Conservation (phyloP, 2,888 invertebrate species). For the Julus scandinavius region DNA sequence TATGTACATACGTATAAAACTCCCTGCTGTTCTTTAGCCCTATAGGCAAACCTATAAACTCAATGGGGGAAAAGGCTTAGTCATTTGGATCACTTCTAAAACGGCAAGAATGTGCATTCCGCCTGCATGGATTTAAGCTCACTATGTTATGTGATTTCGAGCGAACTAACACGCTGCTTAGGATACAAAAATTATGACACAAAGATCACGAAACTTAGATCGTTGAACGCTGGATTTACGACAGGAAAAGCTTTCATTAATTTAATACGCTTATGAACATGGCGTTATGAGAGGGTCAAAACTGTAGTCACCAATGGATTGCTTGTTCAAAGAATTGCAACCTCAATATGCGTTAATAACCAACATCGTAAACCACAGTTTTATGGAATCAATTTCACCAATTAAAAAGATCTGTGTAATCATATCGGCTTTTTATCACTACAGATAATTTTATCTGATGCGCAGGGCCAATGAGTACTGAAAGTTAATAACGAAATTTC, state of each 20-base stretch:
- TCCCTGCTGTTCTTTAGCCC: too few relatives aligned
- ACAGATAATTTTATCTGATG: neutral
- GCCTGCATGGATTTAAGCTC: neutral
- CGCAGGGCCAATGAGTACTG: too few relatives aligned
- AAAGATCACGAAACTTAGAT: neutral
- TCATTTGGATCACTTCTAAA: neutral
- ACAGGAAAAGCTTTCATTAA: slow-evolving; percentile 12
- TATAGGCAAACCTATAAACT: neutral
- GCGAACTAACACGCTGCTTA: neutral
- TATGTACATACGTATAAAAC: neutral
- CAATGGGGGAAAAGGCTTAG: neutral
- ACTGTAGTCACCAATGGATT: neutral
- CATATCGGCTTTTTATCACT: neutral
- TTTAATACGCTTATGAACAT: neutral
- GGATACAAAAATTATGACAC: slow-evolving; percentile 33
- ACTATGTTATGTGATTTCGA: neutral
- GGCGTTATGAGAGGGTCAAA: neutral
- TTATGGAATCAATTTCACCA: neutral
- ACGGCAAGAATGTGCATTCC: neutral
- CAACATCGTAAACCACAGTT: neutral
- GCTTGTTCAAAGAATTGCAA: neutral
- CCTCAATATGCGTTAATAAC: neutral
- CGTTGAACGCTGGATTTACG: neutral
- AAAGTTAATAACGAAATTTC: too few relatives aligned
- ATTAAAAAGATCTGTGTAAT: neutral